Evolutionary conservation across 2,113 vertebrate species (phyloP).

Genomic region (Argyrosomus japonicus): DNA sequence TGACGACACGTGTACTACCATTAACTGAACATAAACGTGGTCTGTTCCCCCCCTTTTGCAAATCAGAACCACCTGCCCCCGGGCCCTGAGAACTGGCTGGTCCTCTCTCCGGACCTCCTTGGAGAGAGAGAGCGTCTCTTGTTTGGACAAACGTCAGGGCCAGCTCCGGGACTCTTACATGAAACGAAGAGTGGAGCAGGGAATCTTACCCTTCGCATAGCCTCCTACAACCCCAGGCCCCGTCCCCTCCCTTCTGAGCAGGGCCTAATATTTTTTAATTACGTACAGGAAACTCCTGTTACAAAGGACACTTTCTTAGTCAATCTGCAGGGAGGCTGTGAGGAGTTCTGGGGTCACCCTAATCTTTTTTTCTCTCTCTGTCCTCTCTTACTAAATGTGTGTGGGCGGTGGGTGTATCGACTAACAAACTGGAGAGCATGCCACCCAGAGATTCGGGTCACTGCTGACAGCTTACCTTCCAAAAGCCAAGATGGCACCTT

Average conservation of each 20-base stretch:
- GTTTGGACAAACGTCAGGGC: slow-evolving; percentile 76
- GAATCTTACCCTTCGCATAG: slow-evolving; percentile 66
- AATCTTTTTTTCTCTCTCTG: slow-evolving; percentile 28
- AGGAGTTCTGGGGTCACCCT: slow-evolving; percentile 59
- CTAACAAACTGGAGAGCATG: slow-evolving; percentile 63
- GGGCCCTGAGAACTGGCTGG: slow-evolving; percentile 69
- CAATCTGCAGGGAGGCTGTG: slow-evolving; percentile 65
- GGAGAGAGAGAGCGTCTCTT: slow-evolving; percentile 65
- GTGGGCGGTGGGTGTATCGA: slow-evolving; percentile 72
- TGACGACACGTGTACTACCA: slow-evolving; percentile 76
- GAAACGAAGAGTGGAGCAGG: slow-evolving; percentile 63
- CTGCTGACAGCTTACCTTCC: slow-evolving; percentile 58
- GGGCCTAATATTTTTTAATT: slow-evolving; percentile 81
- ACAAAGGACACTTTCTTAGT: slow-evolving; percentile 81
- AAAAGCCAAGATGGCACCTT: slow-evolving; percentile 63
- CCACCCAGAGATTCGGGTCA: slow-evolving; percentile 67
- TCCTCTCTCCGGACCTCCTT: slow-evolving; percentile 69
- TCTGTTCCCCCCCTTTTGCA: slow-evolving; percentile 54
- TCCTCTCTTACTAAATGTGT: slow-evolving; percentile 40
- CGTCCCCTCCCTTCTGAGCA: slow-evolving; percentile 63
- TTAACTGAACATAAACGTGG: slow-evolving; percentile 80
- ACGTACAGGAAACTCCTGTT: slow-evolving; percentile 83
- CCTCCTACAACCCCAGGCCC: slow-evolving; percentile 56
- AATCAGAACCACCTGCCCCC: slow-evolving; percentile 82
- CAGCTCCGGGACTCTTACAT: slow-evolving; percentile 66